Percentiles rank a stretch among this genome's conserved stretches.
Conservation (phyloP, 2,113 vertebrate species). For the Seriola dumerili region DNA sequence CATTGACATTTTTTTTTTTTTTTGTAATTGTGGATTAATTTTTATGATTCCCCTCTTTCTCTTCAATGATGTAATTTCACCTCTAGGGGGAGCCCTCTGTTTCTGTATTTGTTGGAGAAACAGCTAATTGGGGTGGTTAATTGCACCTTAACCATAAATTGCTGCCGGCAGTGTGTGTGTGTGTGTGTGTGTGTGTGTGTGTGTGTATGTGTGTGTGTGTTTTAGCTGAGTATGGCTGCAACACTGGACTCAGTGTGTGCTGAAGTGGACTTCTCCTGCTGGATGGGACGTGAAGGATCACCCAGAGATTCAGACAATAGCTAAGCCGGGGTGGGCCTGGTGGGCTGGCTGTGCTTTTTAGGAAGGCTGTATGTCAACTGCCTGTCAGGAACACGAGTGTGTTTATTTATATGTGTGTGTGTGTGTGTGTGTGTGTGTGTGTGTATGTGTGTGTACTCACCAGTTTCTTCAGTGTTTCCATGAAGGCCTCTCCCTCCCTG, state of each 20-base stretch:
- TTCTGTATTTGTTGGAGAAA: constrained; percentile 68
- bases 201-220: no score
- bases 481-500: constrained; percentile 66
- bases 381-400: constrained; percentile 41
- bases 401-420: constrained; percentile 36
- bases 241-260: constrained; percentile 39
- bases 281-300: constrained; percentile 66
- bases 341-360: constrained; percentile 51
- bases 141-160: constrained; percentile 67
- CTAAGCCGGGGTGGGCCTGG: constrained; percentile 41
- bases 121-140: constrained; percentile 83
- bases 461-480: constrained; percentile 64
- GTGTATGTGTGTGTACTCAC: constrained; percentile 38
- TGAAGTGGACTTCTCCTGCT: constrained; percentile 63
- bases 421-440: constrained; percentile 13
- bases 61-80: constrained; percentile 62
- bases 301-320: constrained; percentile 69
- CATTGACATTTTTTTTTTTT: constrained; percentile 46
- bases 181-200: constrained; percentile 41
- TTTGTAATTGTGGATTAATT: constrained; percentile 60
- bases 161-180: constrained; percentile 40
- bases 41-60: constrained; percentile 55
- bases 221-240: constrained; percentile 19
- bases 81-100: constrained; percentile 86
- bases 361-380: constrained; percentile 54